Conservation (phyloP, 2,888 invertebrate genomes). For the Dryadula phaetusa region DNA sequence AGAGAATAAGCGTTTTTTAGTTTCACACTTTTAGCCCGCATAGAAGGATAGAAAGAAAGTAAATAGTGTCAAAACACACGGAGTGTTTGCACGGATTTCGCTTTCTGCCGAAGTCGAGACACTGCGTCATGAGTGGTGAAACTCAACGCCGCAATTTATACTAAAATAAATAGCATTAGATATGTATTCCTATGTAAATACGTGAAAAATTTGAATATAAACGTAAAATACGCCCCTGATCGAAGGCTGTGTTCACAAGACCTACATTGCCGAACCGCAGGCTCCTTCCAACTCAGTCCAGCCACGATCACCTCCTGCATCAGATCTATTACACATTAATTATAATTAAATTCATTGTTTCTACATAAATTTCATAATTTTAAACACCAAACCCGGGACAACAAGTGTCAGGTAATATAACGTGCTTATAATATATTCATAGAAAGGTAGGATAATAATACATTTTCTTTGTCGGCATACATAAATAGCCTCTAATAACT, state of each 20-base stretch:
- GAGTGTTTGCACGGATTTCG: no score
- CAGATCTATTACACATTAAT: slow-evolving; percentile 53
- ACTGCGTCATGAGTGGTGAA: no score
- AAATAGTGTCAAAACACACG: no score
- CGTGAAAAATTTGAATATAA: neutral
- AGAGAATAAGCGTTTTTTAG: no score
- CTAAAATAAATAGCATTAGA: no score
- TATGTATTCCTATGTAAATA: neutral
- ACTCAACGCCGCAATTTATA: no score
- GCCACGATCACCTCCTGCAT: slow-evolving; percentile 63
- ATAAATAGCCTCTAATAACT: no score
- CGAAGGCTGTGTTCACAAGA: slow-evolving; percentile 72
- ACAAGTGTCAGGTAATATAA: slow-evolving; percentile 20
- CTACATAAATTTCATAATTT: neutral
- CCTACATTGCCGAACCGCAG: slow-evolving; percentile 75
- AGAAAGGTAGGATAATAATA: no score
- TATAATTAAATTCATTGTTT: slow-evolving; percentile 13
- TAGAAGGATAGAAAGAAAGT: no score
- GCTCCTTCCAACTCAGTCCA: slow-evolving; percentile 66
- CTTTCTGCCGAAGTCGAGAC: no score
- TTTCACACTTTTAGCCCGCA: no score
- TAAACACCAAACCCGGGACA: neutral
- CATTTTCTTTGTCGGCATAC: no score
- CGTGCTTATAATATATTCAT: neutral
- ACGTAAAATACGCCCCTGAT: slow-evolving; percentile 62